A percentile compares a stretch with the other conserved stretches of the same genome.
phyloP scores from a whole-genome alignment of 2,797 vertebrate genomes.

The Cetoscarus ocellatus region DNA sequence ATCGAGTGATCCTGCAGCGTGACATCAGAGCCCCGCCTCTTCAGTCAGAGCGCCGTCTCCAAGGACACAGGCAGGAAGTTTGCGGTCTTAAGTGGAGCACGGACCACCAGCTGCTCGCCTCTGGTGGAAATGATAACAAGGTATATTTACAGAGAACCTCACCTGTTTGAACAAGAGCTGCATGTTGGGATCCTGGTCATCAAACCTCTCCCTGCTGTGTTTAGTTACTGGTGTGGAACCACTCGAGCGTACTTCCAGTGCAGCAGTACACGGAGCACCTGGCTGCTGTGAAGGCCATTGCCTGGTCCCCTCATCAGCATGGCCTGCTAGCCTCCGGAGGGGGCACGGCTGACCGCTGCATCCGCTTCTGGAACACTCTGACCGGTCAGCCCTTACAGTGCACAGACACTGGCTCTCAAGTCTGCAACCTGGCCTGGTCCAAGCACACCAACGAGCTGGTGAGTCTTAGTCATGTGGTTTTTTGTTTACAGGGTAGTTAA shows the following conservation, averaged over 20 bases:
- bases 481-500: too few species aligned
- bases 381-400: constrained; percentile 97
- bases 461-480: constrained; percentile 52
- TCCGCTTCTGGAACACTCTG: constrained; percentile 99
- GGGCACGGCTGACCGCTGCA: constrained; percentile 96
- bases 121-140: constrained; percentile 99
- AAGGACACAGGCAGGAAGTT: constrained; percentile 98
- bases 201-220: background rate
- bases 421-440: constrained; percentile 99
- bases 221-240: constrained; percentile 97
- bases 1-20: constrained; percentile 96
- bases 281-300: constrained; percentile 97
- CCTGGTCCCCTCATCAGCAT: constrained; percentile 98
- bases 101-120: constrained; percentile 98
- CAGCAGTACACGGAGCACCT: constrained; percentile 98
- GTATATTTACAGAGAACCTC: constrained; percentile 66
- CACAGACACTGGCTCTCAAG: constrained; percentile 97
- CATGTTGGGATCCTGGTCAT: background rate
- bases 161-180: background rate
- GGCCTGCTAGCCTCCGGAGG: constrained; percentile 96
- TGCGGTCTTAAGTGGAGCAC: constrained; percentile 99
- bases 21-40: constrained; percentile 95
- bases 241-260: constrained; percentile 94
- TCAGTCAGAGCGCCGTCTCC: constrained; percentile 96
- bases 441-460: constrained; percentile 98